Conservation (phyloP, 1,140 invertebrate genomes). For the Caenorhabditis inopinata region DNA sequence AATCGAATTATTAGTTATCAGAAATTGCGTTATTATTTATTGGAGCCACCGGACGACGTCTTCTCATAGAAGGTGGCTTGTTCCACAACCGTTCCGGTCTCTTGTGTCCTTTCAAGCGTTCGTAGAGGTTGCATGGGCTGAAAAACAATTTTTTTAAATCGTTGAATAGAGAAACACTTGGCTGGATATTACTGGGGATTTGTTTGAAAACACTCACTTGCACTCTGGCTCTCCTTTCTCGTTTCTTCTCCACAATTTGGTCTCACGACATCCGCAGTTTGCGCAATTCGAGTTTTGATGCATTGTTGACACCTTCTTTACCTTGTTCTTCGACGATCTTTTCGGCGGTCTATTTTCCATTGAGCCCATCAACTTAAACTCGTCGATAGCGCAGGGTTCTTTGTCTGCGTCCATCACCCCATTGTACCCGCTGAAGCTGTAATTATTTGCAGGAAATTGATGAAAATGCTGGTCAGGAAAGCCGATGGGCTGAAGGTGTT, state of each 20-base stretch:
- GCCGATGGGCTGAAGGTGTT: no score
- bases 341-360: no score
- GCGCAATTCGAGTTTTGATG: background rate
- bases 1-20: no score
- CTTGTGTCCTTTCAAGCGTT: background rate
- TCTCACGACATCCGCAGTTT: constrained; percentile 5
- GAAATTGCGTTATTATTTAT: no score
- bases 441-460: no score
- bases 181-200: no score
- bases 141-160: background rate
- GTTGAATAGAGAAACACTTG: no score
- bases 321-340: background rate
- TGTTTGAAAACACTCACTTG: background rate
- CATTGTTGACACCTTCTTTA: background rate
- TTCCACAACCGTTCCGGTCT: background rate
- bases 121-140: constrained; percentile 19
- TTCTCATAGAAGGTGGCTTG: background rate
- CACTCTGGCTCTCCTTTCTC: constrained; percentile 5
- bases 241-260: constrained; percentile 4
- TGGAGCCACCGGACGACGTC: constrained; percentile 16
- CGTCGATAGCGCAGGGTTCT: no score
- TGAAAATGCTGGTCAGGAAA: no score
- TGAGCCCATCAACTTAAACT: no score
- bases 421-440: no score
- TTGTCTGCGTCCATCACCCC: background rate